Conservation (phyloP, 1,140 invertebrate genomes). For the Drosophila tropicalis region DNA sequence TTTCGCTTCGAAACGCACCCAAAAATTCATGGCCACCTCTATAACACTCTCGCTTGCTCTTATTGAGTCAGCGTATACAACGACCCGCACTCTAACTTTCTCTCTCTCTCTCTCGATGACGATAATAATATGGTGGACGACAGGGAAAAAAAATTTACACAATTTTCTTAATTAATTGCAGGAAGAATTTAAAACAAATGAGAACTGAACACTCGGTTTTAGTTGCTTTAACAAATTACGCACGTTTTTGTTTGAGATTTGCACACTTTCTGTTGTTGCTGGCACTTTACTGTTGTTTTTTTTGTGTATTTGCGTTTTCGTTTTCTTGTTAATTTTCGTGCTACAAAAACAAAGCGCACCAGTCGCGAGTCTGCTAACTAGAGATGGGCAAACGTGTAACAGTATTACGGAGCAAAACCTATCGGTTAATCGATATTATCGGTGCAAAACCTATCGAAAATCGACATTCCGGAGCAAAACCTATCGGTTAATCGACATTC, state of each 20-base stretch:
- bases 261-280: conserved; percentile 37
- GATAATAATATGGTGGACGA: conserved; percentile 69
- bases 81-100: conserved; percentile 31
- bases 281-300: conserved; percentile 35
- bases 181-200: conserved; percentile 48
- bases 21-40: conserved; percentile 69
- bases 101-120: conserved; percentile 49
- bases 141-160: conserved; percentile 72
- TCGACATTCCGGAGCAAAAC: no score
- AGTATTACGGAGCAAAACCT: no score
- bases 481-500: no score
- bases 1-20: conserved; percentile 62
- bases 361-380: conserved; percentile 36
- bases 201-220: conserved; percentile 14
- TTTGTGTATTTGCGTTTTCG: conserved; percentile 55
- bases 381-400: conserved; percentile 36
- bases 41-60: conserved; percentile 32
- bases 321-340: conserved; percentile 52
- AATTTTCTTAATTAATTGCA: conserved; percentile 75
- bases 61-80: conserved; percentile 15
- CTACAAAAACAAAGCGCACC: conserved; percentile 67
- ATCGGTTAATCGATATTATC: no score
- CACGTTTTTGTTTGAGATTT: conserved; percentile 46
- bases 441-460: no score
- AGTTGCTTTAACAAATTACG: conserved; percentile 36